Percentiles rank a stretch among this genome's conserved stretches.
phyloP scores from a whole-genome alignment of 2,888 invertebrate genomes.

The Oligia fasciuncula region DNA sequence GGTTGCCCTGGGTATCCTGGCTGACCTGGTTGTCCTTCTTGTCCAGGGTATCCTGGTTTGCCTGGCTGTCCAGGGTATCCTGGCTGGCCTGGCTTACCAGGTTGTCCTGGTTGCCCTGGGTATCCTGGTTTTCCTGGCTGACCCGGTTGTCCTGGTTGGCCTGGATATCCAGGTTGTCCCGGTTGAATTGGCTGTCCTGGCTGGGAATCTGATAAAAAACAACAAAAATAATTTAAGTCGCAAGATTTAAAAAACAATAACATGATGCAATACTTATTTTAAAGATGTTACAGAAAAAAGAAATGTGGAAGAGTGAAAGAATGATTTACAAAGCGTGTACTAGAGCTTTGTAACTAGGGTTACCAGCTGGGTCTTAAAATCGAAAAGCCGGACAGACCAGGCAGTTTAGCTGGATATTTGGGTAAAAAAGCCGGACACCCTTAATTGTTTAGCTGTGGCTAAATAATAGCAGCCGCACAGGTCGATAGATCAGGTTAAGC shows the following conservation, averaged over 20 bases:
- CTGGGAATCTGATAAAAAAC: slow-evolving; percentile 10
- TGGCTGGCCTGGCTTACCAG: slow-evolving; percentile 25
- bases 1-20: slow-evolving; percentile 39
- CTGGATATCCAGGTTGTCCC: slow-evolving; percentile 24
- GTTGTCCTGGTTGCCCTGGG: neutral
- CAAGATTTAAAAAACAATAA: neutral
- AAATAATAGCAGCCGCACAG: no score
- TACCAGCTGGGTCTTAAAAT: no score
- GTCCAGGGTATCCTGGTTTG: slow-evolving; percentile 3
- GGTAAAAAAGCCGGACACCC: no score
- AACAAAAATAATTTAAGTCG: neutral
- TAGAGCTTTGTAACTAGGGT: no score
- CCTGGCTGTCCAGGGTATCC: slow-evolving; percentile 18
- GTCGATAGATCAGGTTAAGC: no score
- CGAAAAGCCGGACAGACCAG: no score
- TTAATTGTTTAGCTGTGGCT: no score
- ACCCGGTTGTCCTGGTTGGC: neutral
- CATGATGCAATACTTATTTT: no score
- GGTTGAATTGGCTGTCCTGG: slow-evolving; percentile 49
- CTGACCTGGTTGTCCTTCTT: slow-evolving; percentile 29
- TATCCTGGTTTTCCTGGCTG: neutral
- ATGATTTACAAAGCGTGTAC: no score
- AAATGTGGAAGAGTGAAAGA: no score
- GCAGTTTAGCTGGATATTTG: no score
- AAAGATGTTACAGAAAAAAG: no score